Percentiles rank a stretch among this genome's conserved stretches.
phyloP scores from a whole-genome alignment of 1,140 invertebrate genomes.

The Tigriopus japonicus region DNA sequence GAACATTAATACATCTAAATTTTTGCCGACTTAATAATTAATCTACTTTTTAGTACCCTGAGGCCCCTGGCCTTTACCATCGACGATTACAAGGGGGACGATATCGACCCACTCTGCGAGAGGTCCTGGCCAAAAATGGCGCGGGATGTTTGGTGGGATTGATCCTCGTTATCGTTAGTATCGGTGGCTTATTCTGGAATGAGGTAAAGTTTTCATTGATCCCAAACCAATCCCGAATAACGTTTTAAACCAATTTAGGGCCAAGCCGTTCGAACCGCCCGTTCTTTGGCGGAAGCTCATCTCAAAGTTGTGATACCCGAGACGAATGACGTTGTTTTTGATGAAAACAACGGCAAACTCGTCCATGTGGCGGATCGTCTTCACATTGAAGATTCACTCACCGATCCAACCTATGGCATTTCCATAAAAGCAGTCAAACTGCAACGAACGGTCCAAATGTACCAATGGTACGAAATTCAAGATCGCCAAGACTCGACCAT shows the following conservation, averaged over 20 bases:
- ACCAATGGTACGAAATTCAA: slow-evolving; percentile 66
- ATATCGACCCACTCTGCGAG: no score
- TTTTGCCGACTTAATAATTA: no score
- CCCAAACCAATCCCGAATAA: neutral
- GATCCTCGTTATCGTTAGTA: slow-evolving; percentile 17
- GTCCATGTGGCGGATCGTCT: slow-evolving; percentile 52
- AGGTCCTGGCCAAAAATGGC: no score
- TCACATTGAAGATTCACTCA: slow-evolving; percentile 48
- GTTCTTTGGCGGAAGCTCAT: slow-evolving; percentile 47
- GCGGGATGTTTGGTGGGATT: no score
- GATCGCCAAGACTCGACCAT: slow-evolving; percentile 26
- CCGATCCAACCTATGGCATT: slow-evolving; percentile 55
- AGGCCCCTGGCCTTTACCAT: no score
- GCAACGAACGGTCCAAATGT: slow-evolving; percentile 49
- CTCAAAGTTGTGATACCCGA: slow-evolving; percentile 36
- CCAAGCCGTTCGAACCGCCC: slow-evolving; percentile 41
- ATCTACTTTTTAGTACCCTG: no score
- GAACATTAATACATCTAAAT: no score
- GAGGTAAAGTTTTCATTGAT: slow-evolving; percentile 33
- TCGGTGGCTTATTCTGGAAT: slow-evolving; percentile 45
- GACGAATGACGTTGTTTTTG: slow-evolving; percentile 30
- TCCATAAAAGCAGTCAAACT: slow-evolving; percentile 49
- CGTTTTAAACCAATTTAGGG: slow-evolving; percentile 29
- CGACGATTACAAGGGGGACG: no score
- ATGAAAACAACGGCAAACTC: slow-evolving; percentile 47